These are phyloP conservation scores for Sciurus vulgaris DNA, from an alignment of 2,797 vertebrate species.

Conservation along the genomic window DNA sequence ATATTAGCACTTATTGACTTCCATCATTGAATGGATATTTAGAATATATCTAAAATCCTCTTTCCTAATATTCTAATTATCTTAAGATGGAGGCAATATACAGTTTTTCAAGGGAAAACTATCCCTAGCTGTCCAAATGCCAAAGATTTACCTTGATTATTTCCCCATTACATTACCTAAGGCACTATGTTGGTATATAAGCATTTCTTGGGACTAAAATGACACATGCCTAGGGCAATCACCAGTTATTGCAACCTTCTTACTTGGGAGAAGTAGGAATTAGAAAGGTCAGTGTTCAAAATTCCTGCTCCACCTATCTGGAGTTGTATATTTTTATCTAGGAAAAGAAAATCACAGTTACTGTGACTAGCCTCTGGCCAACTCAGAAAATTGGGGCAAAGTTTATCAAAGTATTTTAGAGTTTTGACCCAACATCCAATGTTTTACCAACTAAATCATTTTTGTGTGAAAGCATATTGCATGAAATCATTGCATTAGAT, in stretches of 20 bases:
- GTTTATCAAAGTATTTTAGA: slow-evolving; percentile 55
- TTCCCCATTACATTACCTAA: slow-evolving; percentile 39
- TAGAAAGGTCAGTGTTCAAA: slow-evolving; percentile 59
- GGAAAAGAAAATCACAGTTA: slow-evolving; percentile 56
- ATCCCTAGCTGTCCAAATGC: background rate
- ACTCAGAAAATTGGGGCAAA: slow-evolving; percentile 69
- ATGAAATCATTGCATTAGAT: background rate
- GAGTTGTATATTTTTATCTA: slow-evolving; percentile 63
- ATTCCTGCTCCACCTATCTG: slow-evolving; percentile 24
- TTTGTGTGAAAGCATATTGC: background rate
- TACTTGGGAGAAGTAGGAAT: slow-evolving; percentile 40
- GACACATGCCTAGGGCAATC: slow-evolving; percentile 66
- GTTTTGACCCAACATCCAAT: slow-evolving; percentile 34
- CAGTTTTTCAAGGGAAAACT: slow-evolving; percentile 43
- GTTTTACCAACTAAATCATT: background rate
- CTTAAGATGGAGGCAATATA: background rate
- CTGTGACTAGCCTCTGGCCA: slow-evolving; percentile 56
- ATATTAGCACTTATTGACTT: background rate
- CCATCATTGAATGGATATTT: background rate
- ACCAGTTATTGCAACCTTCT: background rate
- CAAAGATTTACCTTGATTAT: slow-evolving; percentile 44
- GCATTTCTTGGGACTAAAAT: slow-evolving; percentile 59
- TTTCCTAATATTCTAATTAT: slow-evolving; percentile 11
- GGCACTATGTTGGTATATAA: slow-evolving; percentile 58
- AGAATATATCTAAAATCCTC: slow-evolving; percentile 26